Base-by-base conservation (phyloP, 2,797 vertebrate species). In the Fundulus diaphanus region DNA sequence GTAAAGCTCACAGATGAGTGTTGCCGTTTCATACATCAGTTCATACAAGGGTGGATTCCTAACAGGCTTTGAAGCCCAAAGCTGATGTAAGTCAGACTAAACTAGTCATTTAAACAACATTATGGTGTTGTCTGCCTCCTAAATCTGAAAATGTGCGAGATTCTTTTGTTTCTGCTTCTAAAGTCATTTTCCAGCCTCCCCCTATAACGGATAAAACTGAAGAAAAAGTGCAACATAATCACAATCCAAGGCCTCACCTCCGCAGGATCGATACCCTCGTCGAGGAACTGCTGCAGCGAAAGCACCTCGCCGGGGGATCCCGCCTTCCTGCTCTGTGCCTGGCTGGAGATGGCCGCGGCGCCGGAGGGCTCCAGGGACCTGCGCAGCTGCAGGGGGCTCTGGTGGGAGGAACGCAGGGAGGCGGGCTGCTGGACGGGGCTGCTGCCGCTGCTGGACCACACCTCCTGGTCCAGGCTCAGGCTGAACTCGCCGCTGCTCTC, bases 401-500 rank as follows among this genome's bases (percentile, higher is more conserved):
- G 96, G 78, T 94, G 96, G 27, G 96, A 93, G 29, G 95, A 95
- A 40, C 96, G 96, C 37, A 95, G 96, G 86, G 96, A 81, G 51
- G 78, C 79, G 65, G 92, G 90, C 89, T 93, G 93, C 91, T 97
- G 96, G 52, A 97, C 95, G 0, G 97, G 93, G 77, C 97, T 98
- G 90, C 97, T 99, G 92, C 97, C 97, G 49, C 96, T 97, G 88
- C 97, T 97, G 76, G 97, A 98, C 96, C 97, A 99, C 33, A 96
- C 94, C 81, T 98, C 98, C 33, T 96, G 96, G 79, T 99, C 97
- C 59, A 97, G 92, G 27, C 96, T 95, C 51, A 97, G 92, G 79
- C 96, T 98, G 89, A 98, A 99, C 89, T 99, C 98, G 2, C 97
- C 97, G 6, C 98, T 99, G 96, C 97, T 98, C 94, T 98, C 97